Base-by-base conservation (phyloP, 2,888 invertebrate species). In the Orthosia gracilis region DNA sequence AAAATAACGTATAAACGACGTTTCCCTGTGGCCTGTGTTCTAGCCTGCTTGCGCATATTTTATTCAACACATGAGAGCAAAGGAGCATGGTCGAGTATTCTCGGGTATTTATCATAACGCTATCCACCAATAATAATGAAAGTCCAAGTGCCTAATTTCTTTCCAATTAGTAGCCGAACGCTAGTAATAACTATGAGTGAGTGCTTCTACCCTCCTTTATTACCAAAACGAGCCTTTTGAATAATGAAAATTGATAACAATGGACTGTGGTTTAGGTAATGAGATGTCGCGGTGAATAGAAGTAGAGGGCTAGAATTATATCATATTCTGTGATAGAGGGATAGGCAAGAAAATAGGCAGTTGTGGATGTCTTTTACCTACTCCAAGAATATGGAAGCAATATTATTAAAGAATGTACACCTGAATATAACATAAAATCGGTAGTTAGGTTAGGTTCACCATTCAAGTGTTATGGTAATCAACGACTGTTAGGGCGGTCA, bases 171-270 rank as follows among this genome's bases (percentile, higher is more conserved):
- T 76, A 31, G n/a, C 58, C 11, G 54, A 71, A 61, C 67, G 58
- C 52, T 40, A 40, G 55, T 78, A 82, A 80, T 76, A 45, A 73
- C 50, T 45, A 17, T 21, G 62, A 55, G 55, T 45, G 15, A 59
- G 40, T 15, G 45, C 3, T 50, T 50, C 50, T 49, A n/a, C 40
- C 45, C 58, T 52, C 65, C 47, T 59, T 55, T 67, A 58, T 73
- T 45, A 73, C 17, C 50, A 45, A 54, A 82, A 78, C 71, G 76
- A 69, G 82, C 73, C 78, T 76, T 78, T 77, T 81, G 70, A 82
- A 76, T 89, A 87, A 89, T 88, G 84, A 87, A 82, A 87, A 85
- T 85, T 82, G 79, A 85, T 78, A 85, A 26, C 15, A 47, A n/a
- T 26, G 58, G 59, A 18, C 40, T 21, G 55, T 4, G 40, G 40